Conservation (phyloP, 1,140 invertebrate genomes). For the Tetramorium parvispinum region DNA sequence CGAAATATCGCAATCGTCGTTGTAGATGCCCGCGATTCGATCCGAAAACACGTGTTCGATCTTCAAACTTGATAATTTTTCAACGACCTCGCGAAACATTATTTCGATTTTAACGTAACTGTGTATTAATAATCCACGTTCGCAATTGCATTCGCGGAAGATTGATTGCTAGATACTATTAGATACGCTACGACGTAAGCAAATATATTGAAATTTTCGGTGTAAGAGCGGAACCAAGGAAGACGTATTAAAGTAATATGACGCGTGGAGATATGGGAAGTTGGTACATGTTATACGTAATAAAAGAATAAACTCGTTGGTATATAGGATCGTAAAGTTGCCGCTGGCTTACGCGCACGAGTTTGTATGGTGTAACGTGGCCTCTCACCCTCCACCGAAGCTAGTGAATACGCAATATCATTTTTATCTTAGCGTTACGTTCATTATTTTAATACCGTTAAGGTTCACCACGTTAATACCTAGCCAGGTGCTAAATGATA, state of each 20-base stretch:
- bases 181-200: neutral
- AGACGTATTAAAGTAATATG: slow-evolving; percentile 67
- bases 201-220: slow-evolving; percentile 54
- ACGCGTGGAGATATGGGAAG: slow-evolving; percentile 55
- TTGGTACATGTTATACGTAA: slow-evolving; percentile 79
- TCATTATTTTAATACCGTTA: neutral
- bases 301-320: slow-evolving; percentile 82
- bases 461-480: neutral
- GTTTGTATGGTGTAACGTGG: slow-evolving; percentile 62
- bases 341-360: slow-evolving; percentile 75
- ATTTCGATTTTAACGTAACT: neutral
- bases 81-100: neutral
- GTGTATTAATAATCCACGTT: neutral
- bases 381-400: slow-evolving; percentile 45
- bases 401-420: slow-evolving; percentile 70
- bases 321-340: slow-evolving; percentile 83
- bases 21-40: neutral
- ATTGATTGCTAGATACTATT: neutral
- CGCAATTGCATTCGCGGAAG: neutral
- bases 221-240: slow-evolving; percentile 40
- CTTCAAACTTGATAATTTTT: neutral
- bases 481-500: neutral
- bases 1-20: neutral
- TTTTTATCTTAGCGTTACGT: slow-evolving; percentile 48
- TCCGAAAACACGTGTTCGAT: neutral